phyloP scores from a whole-genome alignment of 2,888 invertebrate genomes.

The Metellina segmentata region DNA sequence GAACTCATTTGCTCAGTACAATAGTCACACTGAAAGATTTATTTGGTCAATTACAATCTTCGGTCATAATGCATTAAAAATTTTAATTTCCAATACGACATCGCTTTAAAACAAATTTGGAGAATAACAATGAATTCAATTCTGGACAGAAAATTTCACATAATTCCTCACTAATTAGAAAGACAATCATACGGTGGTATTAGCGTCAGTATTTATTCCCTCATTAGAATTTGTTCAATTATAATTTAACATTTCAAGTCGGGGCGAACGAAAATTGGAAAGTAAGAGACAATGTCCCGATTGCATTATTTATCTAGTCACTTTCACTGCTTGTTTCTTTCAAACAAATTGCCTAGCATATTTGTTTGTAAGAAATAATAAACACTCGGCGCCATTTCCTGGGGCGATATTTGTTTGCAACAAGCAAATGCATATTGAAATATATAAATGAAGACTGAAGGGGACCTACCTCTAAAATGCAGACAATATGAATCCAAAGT shows the following conservation, averaged over 20 bases:
- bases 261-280: background rate
- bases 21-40: background rate
- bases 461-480: background rate
- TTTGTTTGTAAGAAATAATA: background rate
- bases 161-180: background rate
- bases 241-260: background rate
- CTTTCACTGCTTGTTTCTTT: background rate
- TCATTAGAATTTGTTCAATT: background rate
- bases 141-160: background rate
- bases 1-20: background rate
- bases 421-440: background rate
- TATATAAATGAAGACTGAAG: background rate
- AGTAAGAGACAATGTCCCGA: background rate
- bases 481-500: background rate
- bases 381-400: background rate
- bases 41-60: background rate
- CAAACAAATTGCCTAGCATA: background rate
- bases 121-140: background rate
- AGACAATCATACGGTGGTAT: background rate
- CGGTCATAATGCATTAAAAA: background rate
- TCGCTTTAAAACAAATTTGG: background rate
- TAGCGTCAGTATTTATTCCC: background rate
- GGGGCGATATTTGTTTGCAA: background rate
- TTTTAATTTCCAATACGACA: background rate
- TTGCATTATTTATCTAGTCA: background rate